Conservation (phyloP, 2,113 vertebrate species). For the pig (Sus scrofa) region T2T-Sscrofa CM000823.6:35668001-35668500, state of each 20-base stretch:
- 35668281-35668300: not conserved
- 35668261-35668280: slow-evolving; percentile 48
- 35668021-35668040: too few species aligned
- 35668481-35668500: not conserved
- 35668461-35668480: not conserved
- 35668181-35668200: slow-evolving; percentile 1
- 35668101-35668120: not conserved
- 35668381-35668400: not conserved
- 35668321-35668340: not conserved
- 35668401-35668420: not conserved
- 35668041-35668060: too few species aligned
- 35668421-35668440: slow-evolving; percentile 20
- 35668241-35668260: not conserved
- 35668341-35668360: slow-evolving; percentile 6
- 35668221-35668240: not conserved
- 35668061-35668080: too few species aligned
- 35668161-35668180: not conserved
- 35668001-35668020: too few species aligned
- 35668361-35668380: not conserved
- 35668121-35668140: not conserved
- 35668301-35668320: not conserved
- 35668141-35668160: not conserved
- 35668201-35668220: not conserved
- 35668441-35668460: not conserved
- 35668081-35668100: not conserved